Percentiles rank a stretch among this genome's conserved stretches.
Evolutionary conservation across 2,797 vertebrate species (phyloP).

Genomic region (Oryzias sinensis): DNA sequence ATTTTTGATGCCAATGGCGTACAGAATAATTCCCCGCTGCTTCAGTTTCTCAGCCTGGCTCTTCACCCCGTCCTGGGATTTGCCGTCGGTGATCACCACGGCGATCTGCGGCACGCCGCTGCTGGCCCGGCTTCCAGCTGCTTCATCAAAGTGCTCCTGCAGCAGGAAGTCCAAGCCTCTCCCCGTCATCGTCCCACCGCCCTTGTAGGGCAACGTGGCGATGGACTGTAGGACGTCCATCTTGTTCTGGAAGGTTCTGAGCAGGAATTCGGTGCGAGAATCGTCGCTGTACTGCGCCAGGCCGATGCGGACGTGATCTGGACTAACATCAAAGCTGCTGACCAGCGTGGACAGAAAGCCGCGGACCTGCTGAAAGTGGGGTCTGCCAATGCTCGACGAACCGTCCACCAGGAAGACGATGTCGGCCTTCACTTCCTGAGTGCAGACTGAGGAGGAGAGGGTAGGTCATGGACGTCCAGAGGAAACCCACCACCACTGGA

Average conservation of each 20-base stretch:
- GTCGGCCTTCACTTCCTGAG: constrained; percentile 77
- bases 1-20: constrained; percentile 77
- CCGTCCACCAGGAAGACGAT: constrained; percentile 83
- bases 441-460: constrained; percentile 72
- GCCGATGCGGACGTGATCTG: constrained; percentile 75
- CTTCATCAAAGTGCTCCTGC: constrained; percentile 69
- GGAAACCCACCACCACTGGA: not conserved
- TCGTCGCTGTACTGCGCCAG: constrained; percentile 77
- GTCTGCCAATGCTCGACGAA: constrained; percentile 73
- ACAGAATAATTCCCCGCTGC: constrained; percentile 71
- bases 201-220: constrained; percentile 65
- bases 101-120: constrained; percentile 75
- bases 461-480: constrained; percentile 8
- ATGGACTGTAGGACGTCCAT: constrained; percentile 64
- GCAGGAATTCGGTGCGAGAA: constrained; percentile 74
- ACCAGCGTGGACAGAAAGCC: constrained; percentile 75
- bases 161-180: constrained; percentile 75
- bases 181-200: constrained; percentile 71
- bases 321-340: constrained; percentile 74
- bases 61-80: constrained; percentile 72
- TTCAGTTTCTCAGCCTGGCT: constrained; percentile 59
- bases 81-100: constrained; percentile 77
- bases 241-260: constrained; percentile 69
- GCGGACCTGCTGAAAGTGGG: constrained; percentile 73
- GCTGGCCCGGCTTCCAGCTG: constrained; percentile 62